These are phyloP conservation scores for Corythoichthys intestinalis DNA, from an alignment of 2,113 vertebrate species.

Conservation along the genomic window DNA sequence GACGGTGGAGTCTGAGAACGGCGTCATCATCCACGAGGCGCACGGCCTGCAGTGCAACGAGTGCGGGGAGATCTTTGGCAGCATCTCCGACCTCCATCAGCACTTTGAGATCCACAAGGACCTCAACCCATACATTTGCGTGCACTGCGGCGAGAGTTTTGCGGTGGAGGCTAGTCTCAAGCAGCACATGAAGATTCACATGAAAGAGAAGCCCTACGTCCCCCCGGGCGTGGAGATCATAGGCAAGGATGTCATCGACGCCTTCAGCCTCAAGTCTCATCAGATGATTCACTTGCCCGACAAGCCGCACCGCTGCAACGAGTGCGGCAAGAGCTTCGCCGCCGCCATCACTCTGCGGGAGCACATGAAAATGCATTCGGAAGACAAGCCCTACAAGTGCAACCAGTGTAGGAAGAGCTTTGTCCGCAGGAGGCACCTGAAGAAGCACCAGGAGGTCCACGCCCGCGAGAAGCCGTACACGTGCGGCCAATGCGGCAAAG, in stretches of 20 bases:
- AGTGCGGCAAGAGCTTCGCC: conserved; percentile 76
- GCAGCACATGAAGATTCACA: conserved; percentile 78
- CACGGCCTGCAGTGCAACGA: conserved; percentile 78
- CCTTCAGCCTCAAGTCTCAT: conserved; percentile 75
- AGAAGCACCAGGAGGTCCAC: conserved; percentile 83
- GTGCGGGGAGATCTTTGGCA: conserved; percentile 76
- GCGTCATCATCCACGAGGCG: conserved; percentile 77
- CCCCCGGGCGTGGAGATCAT: conserved; percentile 74
- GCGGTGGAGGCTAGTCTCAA: conserved; percentile 76
- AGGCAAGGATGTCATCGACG: conserved; percentile 76
- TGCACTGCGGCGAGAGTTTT: conserved; percentile 78
- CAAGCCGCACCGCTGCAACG: conserved; percentile 76
- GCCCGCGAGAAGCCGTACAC: conserved; percentile 84
- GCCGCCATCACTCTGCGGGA: conserved; percentile 76
- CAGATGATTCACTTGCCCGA: conserved; percentile 77
- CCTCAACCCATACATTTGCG: conserved; percentile 75
- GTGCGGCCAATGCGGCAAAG: conserved; percentile 74
- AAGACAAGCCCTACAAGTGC: conserved; percentile 89
- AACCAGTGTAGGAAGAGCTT: conserved; percentile 87
- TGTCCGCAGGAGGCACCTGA: conserved; percentile 82
- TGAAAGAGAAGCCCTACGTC: conserved; percentile 76
- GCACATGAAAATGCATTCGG: conserved; percentile 85
- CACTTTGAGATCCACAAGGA: conserved; percentile 79
- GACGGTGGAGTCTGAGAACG: conserved; percentile 77
- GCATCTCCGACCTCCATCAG: conserved; percentile 76